Evolutionary conservation across 2,797 vertebrate species (phyloP), one percentile per base, ranked within the genome.

Genomic region (Rhyacichthys aspro): DNA sequence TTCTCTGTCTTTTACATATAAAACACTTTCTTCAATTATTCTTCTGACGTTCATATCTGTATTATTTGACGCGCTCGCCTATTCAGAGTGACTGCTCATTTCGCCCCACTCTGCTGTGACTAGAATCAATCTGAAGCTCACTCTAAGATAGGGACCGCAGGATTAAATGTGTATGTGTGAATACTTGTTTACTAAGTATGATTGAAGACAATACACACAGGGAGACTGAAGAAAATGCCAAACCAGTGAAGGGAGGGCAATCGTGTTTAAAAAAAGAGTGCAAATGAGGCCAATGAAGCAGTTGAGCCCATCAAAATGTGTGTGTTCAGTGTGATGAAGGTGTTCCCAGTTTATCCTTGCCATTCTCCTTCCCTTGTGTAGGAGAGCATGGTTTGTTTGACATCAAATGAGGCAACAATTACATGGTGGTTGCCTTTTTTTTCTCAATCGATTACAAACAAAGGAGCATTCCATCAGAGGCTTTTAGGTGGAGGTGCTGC

Each of bases 1-100:
- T 78, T 74, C 81, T 67, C 81, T 78, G 82, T 91, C 90, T 89
- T 92, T 89, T 91, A 90, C 91, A 91, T 92, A 92, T 90, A 90
- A 92, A 92, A 91, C 90, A 90, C 86, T 88, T 86, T 89, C 90
- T 86, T 89, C 86, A 92, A 91, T 92, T 90, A 92, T 92, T 90
- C 78, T 69, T 70, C 81, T 43, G 79, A 84, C 75, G 72, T 86
- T 90, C 90, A 89, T 90, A 86, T 90, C 88, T 88, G 82, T 83
- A 90, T 90, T 89, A 85, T 90, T 89, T 85, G 88, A 88, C 55
- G 69, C 74, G 76, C 63, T 61, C 54, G 78, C 76, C 86, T 62
- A 83, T 90, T 89, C 85, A 85, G 74, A 90, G 70, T 76, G 86
- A 88, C 87, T 84, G 64, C 87, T 89, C 81, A 81, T 85, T 86